Conservation (phyloP, 2,888 invertebrate species). For the Lasioglossum morio region DNA sequence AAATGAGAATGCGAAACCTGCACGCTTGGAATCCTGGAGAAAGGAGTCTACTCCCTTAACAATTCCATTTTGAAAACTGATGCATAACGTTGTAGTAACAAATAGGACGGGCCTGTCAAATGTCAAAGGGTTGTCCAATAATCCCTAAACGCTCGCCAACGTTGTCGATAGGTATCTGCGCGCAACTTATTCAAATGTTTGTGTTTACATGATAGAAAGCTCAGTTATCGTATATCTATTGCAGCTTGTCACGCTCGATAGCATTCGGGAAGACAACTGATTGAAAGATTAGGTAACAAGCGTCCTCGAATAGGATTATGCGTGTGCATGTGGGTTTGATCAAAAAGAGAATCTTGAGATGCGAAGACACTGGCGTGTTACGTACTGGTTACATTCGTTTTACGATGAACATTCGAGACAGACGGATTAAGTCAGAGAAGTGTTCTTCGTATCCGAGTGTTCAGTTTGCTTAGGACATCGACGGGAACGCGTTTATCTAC, state of each 20-base stretch:
- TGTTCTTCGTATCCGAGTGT: constrained; percentile 37
- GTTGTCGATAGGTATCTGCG: not conserved
- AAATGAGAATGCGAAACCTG: too few species aligned
- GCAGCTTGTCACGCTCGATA: constrained; percentile 16
- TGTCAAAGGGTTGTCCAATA: not conserved
- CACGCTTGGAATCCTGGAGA: too few species aligned
- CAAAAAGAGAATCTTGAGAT: constrained; percentile 17
- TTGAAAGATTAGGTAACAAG: not conserved
- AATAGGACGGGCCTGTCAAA: not conserved
- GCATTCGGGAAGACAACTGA: constrained; percentile 23
- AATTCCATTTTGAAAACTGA: not conserved
- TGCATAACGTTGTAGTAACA: not conserved
- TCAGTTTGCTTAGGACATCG: constrained; percentile 46
- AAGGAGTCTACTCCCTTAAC: too few species aligned
- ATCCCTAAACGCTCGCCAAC: not conserved
- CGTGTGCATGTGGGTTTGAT: constrained; percentile 6
- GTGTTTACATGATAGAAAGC: constrained; percentile 41
- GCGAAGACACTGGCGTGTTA: constrained; percentile 13
- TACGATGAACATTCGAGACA: not conserved
- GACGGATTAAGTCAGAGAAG: constrained; percentile 14
- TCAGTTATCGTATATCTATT: constrained; percentile 22
- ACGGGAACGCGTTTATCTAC: constrained; percentile 51
- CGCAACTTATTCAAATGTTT: constrained; percentile 21
- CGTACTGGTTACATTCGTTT: not conserved
- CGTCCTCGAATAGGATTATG: constrained; percentile 29